Evolutionary conservation across 2,113 vertebrate genomes (phyloP).

Genomic region (Daubentonia madagascariensis): DNA sequence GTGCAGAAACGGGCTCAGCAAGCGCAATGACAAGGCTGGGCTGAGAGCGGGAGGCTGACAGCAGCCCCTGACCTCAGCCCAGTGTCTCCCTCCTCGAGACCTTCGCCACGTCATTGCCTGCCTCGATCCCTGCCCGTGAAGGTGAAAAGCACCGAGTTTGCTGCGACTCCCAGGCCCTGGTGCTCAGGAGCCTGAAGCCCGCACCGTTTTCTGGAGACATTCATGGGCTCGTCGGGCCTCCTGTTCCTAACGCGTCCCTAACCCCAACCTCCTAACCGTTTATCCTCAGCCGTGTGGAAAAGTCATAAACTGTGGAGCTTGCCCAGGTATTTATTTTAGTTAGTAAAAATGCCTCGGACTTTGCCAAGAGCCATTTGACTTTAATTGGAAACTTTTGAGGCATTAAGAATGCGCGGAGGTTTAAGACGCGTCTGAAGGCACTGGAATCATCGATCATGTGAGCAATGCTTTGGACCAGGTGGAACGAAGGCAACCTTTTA

Average conservation of each 20-base stretch:
- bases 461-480: constrained; percentile 67
- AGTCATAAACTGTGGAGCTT: constrained; percentile 63
- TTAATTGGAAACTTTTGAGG: constrained; percentile 78
- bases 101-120: fast-evolving
- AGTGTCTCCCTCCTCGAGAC: fast-evolving
- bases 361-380: constrained; percentile 78
- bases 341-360: constrained; percentile 69
- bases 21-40: fast-evolving
- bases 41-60: not conserved
- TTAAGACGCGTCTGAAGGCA: constrained; percentile 47
- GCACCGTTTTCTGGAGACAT: not conserved
- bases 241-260: not conserved
- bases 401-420: constrained; percentile 66
- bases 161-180: not conserved
- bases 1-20: not conserved
- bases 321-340: constrained; percentile 79
- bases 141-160: not conserved
- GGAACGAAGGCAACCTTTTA: constrained; percentile 73
- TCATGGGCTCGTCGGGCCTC: not conserved
- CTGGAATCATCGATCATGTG: constrained; percentile 68
- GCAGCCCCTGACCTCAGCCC: too few species aligned
- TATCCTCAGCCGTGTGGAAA: constrained; percentile 58
- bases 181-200: not conserved
- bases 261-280: constrained; percentile 58
- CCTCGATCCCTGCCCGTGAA: not conserved